A percentile compares a stretch with the other conserved stretches of the same genome.
Evolutionary conservation across 2,888 invertebrate genomes (phyloP).

Genomic region (Scaptomyza caliginosa): DNA sequence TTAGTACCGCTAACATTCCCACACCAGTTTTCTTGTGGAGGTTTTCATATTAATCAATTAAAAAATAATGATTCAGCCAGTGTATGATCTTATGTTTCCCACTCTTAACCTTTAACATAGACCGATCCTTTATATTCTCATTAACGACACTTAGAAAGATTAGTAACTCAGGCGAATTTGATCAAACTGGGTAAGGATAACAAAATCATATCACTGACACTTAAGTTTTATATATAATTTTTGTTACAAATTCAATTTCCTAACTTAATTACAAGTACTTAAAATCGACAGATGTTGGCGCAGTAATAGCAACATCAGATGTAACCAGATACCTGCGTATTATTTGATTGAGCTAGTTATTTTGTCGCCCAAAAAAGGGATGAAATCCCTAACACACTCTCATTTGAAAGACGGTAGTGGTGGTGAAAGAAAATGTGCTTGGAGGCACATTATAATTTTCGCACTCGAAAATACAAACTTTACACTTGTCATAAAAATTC

Average conservation of each 20-base stretch:
- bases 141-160: background rate
- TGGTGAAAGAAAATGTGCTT: conserved; percentile 6
- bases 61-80: no score
- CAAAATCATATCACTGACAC: conserved; percentile 38
- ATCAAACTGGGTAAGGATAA: background rate
- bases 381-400: conserved; percentile 1
- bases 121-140: background rate
- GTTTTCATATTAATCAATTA: no score
- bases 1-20: no score
- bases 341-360: conserved; percentile 62
- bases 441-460: conserved; percentile 16
- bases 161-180: background rate
- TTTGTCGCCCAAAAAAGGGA: conserved; percentile 10
- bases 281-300: conserved; percentile 55
- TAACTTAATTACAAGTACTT: conserved; percentile 54
- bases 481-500: conserved; percentile 12
- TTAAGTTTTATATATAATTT: conserved; percentile 38
- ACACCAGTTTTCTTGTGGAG: no score
- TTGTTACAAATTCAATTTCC: conserved; percentile 45
- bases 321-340: conserved; percentile 73
- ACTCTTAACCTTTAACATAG: background rate
- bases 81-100: no score
- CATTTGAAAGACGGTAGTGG: background rate
- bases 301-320: conserved; percentile 20
- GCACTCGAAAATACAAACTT: conserved; percentile 15